A percentile compares a stretch with the other conserved stretches of the same genome.
Evolutionary conservation across 2,797 vertebrate species (phyloP).

Genomic region (Molossus molossus): DNA sequence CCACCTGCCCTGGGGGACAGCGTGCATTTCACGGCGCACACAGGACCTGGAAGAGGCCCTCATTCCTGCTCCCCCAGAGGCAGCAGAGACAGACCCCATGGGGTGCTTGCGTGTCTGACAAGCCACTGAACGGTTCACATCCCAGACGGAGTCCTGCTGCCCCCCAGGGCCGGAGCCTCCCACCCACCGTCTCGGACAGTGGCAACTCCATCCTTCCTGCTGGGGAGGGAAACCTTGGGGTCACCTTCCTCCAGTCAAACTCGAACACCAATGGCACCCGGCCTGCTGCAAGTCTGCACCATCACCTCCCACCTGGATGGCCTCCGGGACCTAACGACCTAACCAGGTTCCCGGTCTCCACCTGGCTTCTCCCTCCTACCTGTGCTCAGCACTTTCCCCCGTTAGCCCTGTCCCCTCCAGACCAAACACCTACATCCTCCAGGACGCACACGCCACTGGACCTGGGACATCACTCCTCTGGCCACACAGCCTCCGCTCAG

Average conservation of each 20-base stretch:
- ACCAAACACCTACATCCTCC: background rate
- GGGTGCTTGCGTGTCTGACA: fast-evolving
- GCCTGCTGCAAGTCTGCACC: background rate
- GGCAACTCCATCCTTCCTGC: background rate
- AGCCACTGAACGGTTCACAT: fast-evolving
- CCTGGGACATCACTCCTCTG: background rate
- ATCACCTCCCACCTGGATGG: too few relatives aligned
- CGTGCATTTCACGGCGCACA: fast-evolving
- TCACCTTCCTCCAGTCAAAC: background rate
- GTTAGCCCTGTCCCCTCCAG: background rate
- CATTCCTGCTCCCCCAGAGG: fast-evolving
- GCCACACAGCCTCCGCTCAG: fast-evolving
- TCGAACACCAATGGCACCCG: fast-evolving
- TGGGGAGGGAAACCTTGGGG: fast-evolving
- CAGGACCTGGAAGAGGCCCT: background rate
- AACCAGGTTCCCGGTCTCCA: fast-evolving
- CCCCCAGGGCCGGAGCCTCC: background rate
- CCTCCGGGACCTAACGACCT: background rate
- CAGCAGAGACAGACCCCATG: background rate
- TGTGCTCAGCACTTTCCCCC: fast-evolving
- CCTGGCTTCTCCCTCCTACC: background rate
- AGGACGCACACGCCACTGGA: background rate
- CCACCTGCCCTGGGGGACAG: background rate
- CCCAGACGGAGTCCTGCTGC: fast-evolving
- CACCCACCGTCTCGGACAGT: fast-evolving